phyloP scores from a whole-genome alignment of 2,888 invertebrate species.

The Tetragonula carbonaria region DNA sequence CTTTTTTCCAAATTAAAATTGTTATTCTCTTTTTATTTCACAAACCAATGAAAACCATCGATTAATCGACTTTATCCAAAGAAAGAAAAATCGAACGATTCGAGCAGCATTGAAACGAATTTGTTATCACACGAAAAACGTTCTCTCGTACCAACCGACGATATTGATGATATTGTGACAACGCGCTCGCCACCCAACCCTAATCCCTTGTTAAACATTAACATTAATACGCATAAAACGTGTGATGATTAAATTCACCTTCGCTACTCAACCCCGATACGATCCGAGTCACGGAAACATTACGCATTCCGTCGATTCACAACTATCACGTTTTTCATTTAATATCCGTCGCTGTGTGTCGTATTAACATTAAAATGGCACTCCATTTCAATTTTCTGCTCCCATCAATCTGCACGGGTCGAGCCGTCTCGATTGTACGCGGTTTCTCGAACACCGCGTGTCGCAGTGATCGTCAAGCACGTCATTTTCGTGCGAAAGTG shows the following conservation, averaged over 20 bases:
- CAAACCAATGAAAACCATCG: not conserved
- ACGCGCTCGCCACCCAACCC: not conserved
- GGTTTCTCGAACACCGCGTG: not conserved
- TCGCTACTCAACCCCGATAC: slow-evolving; percentile 13
- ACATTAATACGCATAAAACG: slow-evolving; percentile 19
- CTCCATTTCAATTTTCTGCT: not conserved
- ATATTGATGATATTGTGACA: not conserved
- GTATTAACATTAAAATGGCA: not conserved
- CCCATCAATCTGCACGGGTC: slow-evolving; percentile 1
- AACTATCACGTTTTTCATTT: slow-evolving; percentile 9
- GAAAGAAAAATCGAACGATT: too few relatives aligned
- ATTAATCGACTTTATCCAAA: not conserved
- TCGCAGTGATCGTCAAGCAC: too few relatives aligned
- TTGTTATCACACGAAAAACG: not conserved
- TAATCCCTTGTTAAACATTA: not conserved
- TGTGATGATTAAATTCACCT: slow-evolving; percentile 6
- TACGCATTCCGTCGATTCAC: slow-evolving; percentile 6
- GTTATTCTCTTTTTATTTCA: not conserved
- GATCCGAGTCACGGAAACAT: slow-evolving; percentile 10
- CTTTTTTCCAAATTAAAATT: not conserved
- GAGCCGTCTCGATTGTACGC: not conserved
- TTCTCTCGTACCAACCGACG: not conserved
- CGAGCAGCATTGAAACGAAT: not conserved
- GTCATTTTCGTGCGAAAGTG: too few relatives aligned
- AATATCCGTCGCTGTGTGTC: not conserved